phyloP scores from a whole-genome alignment of 2,888 invertebrate genomes.

The Ormyrus labotus region DNA sequence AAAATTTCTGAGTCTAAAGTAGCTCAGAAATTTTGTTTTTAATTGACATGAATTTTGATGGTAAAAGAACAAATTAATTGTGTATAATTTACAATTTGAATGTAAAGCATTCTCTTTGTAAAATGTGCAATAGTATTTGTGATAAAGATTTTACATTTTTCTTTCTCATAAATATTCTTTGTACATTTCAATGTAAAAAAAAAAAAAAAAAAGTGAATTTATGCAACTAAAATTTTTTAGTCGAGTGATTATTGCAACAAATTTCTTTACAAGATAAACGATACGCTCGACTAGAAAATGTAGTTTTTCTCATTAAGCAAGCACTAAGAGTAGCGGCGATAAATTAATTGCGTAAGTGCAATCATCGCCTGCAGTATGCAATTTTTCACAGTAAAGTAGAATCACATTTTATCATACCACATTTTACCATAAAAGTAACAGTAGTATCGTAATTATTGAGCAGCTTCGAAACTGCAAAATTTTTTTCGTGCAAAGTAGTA shows the following conservation, averaged over 20 bases:
- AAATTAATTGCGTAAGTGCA: constrained; percentile 37
- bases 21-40: no score
- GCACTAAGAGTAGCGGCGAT: constrained; percentile 63
- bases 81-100: neutral
- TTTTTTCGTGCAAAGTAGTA: constrained; percentile 16
- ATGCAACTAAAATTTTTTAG: constrained; percentile 13
- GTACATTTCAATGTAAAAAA: neutral
- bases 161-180: constrained; percentile 8
- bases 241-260: constrained; percentile 16
- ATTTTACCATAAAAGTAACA: constrained; percentile 30
- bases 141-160: constrained; percentile 18
- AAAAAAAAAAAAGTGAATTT: constrained; percentile 12
- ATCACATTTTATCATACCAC: constrained; percentile 16
- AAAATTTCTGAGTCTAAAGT: no score
- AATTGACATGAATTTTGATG: neutral
- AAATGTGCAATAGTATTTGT: constrained; percentile 16
- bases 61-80: neutral
- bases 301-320: constrained; percentile 32
- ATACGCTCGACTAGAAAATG: constrained; percentile 32
- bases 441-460: constrained; percentile 25
- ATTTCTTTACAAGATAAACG: neutral
- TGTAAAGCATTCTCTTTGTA: constrained; percentile 11
- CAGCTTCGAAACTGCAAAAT: constrained; percentile 35
- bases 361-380: constrained; percentile 34
- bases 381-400: constrained; percentile 38